Conservation (phyloP, 2,113 vertebrate species). For the Tupaia chinensis region DNA sequence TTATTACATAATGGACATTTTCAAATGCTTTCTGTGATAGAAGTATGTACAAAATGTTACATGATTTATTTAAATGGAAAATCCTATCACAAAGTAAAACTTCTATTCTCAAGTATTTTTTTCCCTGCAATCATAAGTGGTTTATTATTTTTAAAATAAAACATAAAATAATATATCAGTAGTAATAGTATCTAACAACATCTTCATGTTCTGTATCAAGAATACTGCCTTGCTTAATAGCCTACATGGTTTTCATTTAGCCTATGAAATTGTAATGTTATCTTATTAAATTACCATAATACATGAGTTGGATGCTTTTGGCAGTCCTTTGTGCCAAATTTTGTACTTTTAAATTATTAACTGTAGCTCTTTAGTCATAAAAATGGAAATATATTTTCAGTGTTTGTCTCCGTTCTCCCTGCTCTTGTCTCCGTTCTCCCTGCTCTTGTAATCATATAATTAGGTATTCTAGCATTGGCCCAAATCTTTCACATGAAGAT, state of each 20-base stretch:
- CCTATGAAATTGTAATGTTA: background rate
- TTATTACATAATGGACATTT: background rate
- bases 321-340: background rate
- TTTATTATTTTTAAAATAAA: background rate
- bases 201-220: background rate
- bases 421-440: background rate
- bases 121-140: background rate
- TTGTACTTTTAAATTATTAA: background rate
- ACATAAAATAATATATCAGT: background rate
- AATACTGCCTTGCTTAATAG: background rate
- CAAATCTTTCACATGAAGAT: background rate
- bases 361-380: background rate
- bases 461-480: background rate
- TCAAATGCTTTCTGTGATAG: background rate
- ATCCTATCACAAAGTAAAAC: background rate
- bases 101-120: background rate
- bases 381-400: background rate
- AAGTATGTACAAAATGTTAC: background rate
- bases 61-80: background rate
- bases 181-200: background rate
- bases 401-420: background rate
- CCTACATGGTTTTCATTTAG: background rate
- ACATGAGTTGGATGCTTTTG: background rate
- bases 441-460: background rate
- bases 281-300: background rate